Evolutionary conservation across 2,888 invertebrate genomes (phyloP), one percentile per base, ranked within the genome.

Genomic region (Phytoseiulus persimilis): DNA sequence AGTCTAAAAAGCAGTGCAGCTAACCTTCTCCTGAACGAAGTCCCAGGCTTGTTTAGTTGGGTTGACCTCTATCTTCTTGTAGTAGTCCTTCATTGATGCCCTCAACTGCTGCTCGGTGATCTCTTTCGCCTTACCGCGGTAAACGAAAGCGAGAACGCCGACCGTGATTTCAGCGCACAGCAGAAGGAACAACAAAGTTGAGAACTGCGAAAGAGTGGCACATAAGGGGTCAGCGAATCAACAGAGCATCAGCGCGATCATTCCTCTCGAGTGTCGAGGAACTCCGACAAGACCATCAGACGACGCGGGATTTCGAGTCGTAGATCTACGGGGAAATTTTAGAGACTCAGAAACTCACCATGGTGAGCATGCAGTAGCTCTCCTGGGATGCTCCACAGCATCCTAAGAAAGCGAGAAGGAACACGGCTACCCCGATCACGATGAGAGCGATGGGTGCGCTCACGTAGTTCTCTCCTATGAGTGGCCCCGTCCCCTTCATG

Each of bases 331-430:
- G n/a, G n/a, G n/a, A n/a, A n/a, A n/a, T n/a, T n/a, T n/a, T 87
- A 9, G n/a, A 32, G 23, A 39, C 9, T 39, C 9, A 6, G 39
- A 39, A 18, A 91, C 93, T 92, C 92, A 93, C 93, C 91, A 93
- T 92, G 90, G 93, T 93, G 46, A 94, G 92, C 91, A 93, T 92
- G 91, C 93, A 93, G 90, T 93, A 93, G 92, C 93, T 94, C 90
- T 94, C 94, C 90, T 93, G 93, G 89, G 94, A 92, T 39, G 94
- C 94, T 0, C 94, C 94, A 91, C 94, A 94, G 91, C 94, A 94
- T 31, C 94, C 94, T 91, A 94, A 93, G 92, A 94, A 93, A 65
- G 94, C 94, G n/a, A 94, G 93, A 65, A 94, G 92, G 90, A 94
- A 92, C 83, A 94, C 93, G 90, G 93, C 93, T 65, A 93, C 92